phyloP scores from a whole-genome alignment of 2,797 vertebrate genomes.

The Anisognathus igniventris region DNA sequence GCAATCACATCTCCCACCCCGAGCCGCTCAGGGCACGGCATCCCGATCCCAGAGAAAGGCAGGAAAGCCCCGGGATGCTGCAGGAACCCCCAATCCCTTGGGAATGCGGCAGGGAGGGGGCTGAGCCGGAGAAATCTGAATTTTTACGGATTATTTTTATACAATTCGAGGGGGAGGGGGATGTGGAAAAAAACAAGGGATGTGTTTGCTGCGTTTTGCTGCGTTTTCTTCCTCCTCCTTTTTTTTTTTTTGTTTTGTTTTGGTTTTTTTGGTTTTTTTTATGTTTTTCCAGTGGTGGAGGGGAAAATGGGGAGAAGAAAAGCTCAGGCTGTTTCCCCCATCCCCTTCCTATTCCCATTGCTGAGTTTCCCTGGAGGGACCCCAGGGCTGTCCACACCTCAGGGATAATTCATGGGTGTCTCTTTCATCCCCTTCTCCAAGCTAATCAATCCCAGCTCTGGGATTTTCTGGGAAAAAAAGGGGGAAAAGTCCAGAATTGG shows the following conservation, averaged over 20 bases:
- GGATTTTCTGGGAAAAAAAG: background rate
- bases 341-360: background rate
- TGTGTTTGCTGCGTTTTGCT: background rate
- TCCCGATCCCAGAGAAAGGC: rapidly evolving
- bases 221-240: background rate
- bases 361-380: background rate
- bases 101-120: background rate
- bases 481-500: background rate
- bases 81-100: background rate
- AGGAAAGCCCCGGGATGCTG: background rate
- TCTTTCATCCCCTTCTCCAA: background rate
- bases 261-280: too few relatives aligned
- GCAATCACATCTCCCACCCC: background rate
- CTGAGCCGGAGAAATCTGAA: background rate
- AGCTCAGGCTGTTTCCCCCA: background rate
- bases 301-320: background rate
- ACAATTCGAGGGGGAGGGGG: background rate
- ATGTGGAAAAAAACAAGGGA: background rate
- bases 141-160: background rate
- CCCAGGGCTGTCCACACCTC: background rate
- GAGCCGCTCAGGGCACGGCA: background rate
- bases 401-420: background rate
- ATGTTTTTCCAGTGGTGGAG: background rate
- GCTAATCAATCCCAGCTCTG: background rate
- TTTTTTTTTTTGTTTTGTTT: too few relatives aligned